Percentiles rank a stretch among this genome's conserved stretches.
phyloP scores from a whole-genome alignment of 2,113 vertebrate species.

The Triplophysa dalaica region DNA sequence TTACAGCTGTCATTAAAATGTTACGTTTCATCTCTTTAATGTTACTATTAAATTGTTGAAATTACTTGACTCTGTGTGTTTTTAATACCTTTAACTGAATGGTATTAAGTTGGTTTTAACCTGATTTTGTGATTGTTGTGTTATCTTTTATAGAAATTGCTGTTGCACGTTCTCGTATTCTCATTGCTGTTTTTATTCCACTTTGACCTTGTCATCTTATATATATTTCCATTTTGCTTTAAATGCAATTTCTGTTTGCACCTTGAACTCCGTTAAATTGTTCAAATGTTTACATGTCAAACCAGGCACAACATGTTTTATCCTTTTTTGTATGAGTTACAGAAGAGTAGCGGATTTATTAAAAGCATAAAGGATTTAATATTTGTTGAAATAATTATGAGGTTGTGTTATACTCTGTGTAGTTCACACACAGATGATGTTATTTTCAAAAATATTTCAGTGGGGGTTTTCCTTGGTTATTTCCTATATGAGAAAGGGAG shows the following conservation, averaged over 20 bases:
- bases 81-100: too few species aligned
- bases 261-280: neutral
- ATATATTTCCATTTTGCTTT: neutral
- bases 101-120: neutral
- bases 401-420: too few species aligned
- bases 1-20: neutral
- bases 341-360: neutral
- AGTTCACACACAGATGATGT: neutral
- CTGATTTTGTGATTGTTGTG: neutral
- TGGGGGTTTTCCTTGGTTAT: too few species aligned
- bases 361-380: neutral
- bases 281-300: conserved; percentile 2
- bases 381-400: neutral
- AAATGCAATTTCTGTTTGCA: neutral
- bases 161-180: neutral
- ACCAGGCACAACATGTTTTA: neutral
- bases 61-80: neutral
- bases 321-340: neutral
- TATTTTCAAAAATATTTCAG: too few species aligned
- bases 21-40: neutral
- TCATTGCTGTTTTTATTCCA: neutral
- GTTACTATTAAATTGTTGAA: neutral
- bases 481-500: neutral
- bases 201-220: neutral
- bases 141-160: neutral